Percentiles rank a stretch among this genome's conserved stretches.
phyloP scores from a whole-genome alignment of 2,113 vertebrate species.

The Macquaria ambigua region DNA sequence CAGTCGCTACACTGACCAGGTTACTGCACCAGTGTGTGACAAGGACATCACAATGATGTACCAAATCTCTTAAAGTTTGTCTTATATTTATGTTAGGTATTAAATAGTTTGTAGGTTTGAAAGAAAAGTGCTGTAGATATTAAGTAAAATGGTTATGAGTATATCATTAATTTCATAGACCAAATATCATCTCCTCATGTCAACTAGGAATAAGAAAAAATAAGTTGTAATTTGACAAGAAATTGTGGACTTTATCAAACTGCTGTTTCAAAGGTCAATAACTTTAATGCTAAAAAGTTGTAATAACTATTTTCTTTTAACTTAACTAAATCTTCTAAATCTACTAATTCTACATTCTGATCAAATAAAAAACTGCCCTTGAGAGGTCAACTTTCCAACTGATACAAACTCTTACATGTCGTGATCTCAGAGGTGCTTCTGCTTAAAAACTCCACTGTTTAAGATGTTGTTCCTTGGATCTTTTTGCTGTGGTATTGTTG shows the following conservation, averaged over 20 bases:
- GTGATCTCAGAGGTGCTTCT: neutral
- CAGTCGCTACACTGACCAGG: conserved; percentile 25
- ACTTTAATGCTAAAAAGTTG: neutral
- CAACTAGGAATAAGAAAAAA: neutral
- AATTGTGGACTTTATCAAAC: neutral
- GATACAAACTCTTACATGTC: too few relatives aligned
- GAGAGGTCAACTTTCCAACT: too few relatives aligned
- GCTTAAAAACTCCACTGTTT: neutral
- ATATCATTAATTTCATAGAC: neutral
- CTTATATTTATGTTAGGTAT: neutral
- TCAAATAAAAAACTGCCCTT: neutral
- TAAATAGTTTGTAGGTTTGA: neutral
- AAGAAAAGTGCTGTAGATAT: neutral
- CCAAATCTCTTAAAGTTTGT: neutral
- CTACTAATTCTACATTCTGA: too few relatives aligned
- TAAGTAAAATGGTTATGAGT: neutral
- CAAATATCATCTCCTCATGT: neutral
- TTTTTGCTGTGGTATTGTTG: neutral
- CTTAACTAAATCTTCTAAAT: neutral
- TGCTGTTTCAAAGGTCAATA: neutral
- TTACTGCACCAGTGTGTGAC: neutral
- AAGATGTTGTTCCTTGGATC: neutral
- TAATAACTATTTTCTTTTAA: neutral
- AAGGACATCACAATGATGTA: neutral
- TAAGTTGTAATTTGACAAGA: neutral